Base-by-base conservation (phyloP, 1,140 invertebrate genomes). In the Papilio polytes region DNA sequence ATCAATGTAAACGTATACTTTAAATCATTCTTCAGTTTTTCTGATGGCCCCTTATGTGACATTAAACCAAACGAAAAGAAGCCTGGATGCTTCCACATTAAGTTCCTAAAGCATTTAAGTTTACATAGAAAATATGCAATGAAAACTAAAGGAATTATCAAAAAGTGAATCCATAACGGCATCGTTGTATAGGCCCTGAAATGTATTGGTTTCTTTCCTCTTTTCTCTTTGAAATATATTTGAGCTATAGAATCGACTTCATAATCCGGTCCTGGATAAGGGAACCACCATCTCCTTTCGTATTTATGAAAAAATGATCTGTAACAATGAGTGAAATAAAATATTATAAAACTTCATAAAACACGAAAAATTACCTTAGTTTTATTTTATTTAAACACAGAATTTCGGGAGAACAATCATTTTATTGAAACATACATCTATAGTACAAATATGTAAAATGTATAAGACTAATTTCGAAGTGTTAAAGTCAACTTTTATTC, bases 251-350 rank as follows among this genome's bases (percentile, higher is more conserved):
- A 87, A 1, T 97, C 96, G 20, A 99, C 97, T n/a, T 98, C 97
- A 79, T 96, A 95, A 95, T 99, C 98, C 56, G 97, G 95, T 9
- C 98, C 98, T 2, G 96, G 96, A 90, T 98, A 99, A 15, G 97
- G 96, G 10, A 97, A 82, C 87, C 97, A 97, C 95, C 96, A 98
- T n/a, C 96, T 93, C 36, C 97, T 90, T 12, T 96, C 82, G 82
- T 95, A 96, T 70, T 95, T 95, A 85, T 97, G 98, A 41, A 98
- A 87, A 18, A 95, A 81, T 6, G 95, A 88, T 83, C 97, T 97
- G 83, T 2, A 88, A 89, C 13, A 74, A 73, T 63, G 15, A 20
- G 15, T 48, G 31, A 26, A 8, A 63, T 20, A 46, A 70, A 56
- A 59, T 2, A 78, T 48, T 13, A 13, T 48, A 15, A 41, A 41